Percentiles rank a stretch among this genome's conserved stretches.
Evolutionary conservation across 2,797 vertebrate genomes (phyloP).

Genomic region (Gymnothorax javanicus): DNA sequence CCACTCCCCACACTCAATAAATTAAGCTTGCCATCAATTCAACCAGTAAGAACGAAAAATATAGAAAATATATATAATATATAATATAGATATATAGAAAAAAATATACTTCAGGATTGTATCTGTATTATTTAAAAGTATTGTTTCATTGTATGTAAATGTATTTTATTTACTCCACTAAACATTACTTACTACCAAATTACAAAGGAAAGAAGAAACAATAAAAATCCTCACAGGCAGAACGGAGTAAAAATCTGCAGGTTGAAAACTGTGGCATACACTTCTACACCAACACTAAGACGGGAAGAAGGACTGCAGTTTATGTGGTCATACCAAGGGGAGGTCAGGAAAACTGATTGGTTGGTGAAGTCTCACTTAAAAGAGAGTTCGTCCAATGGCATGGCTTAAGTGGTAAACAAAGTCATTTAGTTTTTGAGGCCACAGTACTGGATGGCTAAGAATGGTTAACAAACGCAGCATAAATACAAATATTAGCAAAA

Average conservation of each 20-base stretch:
- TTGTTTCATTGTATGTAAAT: constrained; percentile 56
- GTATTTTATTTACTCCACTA: constrained; percentile 55
- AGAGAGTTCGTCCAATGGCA: constrained; percentile 54
- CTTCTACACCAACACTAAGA: constrained; percentile 30
- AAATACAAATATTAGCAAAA: constrained; percentile 69
- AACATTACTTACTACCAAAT: constrained; percentile 64
- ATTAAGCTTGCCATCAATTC: constrained; percentile 63
- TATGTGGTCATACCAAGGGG: constrained; percentile 53
- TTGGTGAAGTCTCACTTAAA: constrained; percentile 28
- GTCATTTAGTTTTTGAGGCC: constrained; percentile 63
- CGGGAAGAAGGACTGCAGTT: constrained; percentile 55
- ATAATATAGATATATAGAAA: constrained; percentile 64
- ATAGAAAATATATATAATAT: constrained; percentile 61
- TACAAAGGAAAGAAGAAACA: constrained; percentile 21
- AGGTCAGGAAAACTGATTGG: constrained; percentile 50
- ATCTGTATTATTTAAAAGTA: constrained; percentile 69
- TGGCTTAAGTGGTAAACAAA: constrained; percentile 70
- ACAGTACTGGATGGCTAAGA: constrained; percentile 64
- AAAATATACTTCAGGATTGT: constrained; percentile 72
- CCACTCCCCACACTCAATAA: constrained; percentile 63
- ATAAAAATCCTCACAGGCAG: constrained; percentile 49
- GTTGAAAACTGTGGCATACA: constrained; percentile 33
- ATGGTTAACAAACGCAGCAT: constrained; percentile 62
- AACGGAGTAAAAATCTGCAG: constrained; percentile 48
- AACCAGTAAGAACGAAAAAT: constrained; percentile 70